Evolutionary conservation across 2,797 vertebrate species (phyloP).

Genomic region (Dryobates pubescens): DNA sequence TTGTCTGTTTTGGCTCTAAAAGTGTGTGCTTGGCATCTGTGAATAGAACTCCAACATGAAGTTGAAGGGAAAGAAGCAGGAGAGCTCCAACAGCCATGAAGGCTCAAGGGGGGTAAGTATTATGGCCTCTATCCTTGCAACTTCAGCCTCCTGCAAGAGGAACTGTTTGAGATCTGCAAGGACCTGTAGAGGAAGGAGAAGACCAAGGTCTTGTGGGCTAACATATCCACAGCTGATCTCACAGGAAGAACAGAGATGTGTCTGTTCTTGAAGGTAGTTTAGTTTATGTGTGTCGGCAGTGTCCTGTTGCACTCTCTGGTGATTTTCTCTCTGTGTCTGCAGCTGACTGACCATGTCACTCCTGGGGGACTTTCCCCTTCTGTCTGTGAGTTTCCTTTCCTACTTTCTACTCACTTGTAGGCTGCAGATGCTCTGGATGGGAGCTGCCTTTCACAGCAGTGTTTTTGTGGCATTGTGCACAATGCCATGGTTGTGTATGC

Average conservation of each 20-base stretch:
- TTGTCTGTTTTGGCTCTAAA: not conserved
- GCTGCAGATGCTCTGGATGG: not conserved
- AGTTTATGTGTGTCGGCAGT: not conserved
- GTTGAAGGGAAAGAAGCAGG: not conserved
- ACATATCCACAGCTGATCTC: accelerated
- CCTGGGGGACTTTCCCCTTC: not conserved
- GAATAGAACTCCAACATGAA: not conserved
- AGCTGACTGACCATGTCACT: accelerated
- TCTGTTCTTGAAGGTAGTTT: accelerated
- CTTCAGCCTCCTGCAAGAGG: accelerated
- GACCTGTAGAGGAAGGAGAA: not conserved
- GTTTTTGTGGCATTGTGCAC: not conserved
- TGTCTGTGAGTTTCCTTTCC: not conserved
- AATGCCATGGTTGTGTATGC: accelerated
- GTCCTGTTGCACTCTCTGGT: accelerated
- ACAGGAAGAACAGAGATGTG: not conserved
- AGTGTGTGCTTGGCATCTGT: not conserved
- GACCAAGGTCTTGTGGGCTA: accelerated
- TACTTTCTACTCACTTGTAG: not conserved
- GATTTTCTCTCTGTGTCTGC: not conserved
- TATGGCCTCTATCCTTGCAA: accelerated
- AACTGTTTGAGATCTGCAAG: not conserved
- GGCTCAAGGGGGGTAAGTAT: not conserved
- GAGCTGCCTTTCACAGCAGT: not conserved
- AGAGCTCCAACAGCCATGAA: accelerated